A percentile compares a stretch with the other conserved stretches of the same genome.
phyloP scores from a whole-genome alignment of 2,888 invertebrate genomes.

The Eustalomyia histrio region DNA sequence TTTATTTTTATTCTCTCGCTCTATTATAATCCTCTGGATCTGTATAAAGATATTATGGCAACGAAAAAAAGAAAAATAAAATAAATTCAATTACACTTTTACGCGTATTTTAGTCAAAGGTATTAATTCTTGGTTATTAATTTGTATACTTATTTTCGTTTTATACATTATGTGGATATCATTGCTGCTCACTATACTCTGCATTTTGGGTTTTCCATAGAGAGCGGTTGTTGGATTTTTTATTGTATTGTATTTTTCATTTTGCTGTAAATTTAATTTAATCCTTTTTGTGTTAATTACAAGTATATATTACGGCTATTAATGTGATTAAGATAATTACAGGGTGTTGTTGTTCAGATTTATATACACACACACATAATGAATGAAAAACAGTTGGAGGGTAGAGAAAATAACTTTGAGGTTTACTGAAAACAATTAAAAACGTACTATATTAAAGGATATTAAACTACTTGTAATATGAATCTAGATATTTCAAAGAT shows the following conservation, averaged over 20 bases:
- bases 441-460: too few species aligned
- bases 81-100: conserved; percentile 45
- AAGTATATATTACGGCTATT: conserved; percentile 60
- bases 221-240: conserved; percentile 4
- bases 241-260: conserved; percentile 35
- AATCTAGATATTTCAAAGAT: too few species aligned
- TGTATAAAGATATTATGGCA: not conserved
- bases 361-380: conserved; percentile 8
- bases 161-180: not conserved
- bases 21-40: not conserved
- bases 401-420: conserved; percentile 6
- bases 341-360: conserved; percentile 45
- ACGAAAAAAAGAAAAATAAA: too few species aligned
- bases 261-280: conserved; percentile 48
- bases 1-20: not conserved
- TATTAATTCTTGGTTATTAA: conserved; percentile 52
- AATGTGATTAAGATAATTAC: conserved; percentile 59
- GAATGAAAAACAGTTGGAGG: not conserved
- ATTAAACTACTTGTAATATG: too few species aligned
- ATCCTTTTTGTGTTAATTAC: conserved; percentile 64
- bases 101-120: conserved; percentile 35
- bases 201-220: not conserved
- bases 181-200: not conserved
- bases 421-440: conserved; percentile 25
- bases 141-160: conserved; percentile 34